Evolutionary conservation across 2,113 vertebrate species (phyloP), one percentile per base, ranked within the genome.

Genomic region (Reinhardtius hippoglossoides): DNA sequence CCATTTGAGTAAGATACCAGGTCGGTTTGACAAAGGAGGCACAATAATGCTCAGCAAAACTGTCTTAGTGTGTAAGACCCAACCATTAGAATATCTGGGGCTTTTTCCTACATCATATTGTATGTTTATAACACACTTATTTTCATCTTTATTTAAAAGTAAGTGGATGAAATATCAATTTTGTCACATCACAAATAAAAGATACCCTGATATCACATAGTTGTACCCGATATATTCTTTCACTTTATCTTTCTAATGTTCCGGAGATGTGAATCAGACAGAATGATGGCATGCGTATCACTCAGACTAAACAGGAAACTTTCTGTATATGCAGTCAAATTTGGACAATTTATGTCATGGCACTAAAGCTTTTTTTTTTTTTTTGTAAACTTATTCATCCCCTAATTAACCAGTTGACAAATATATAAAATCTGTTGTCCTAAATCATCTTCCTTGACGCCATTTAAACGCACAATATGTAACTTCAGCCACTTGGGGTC

Each of bases 51-150:
- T 31, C 3, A 2, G 9, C 16, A 37, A 61, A 76, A 61, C 37
- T 57, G 9, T 35, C 44, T 62, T 7, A 16, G 50, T 57, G 26
- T 68, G 71, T 37, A 50, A 26, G 44, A 76, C 16, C 9, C n/a
- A 55, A 42, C 23, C 80, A 67, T 66, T 68, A 80, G 26, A 82
- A 59, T 71, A 76, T 66, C 13, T 85, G 61, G 42, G 62, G 5
- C 59, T 35, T 24, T 56, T 24, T 13, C 55, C 35, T 50, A 21
- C 54, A 62, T 21, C 15, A 1, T 37, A 5, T 2, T 31, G 31
- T 31, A 1, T 31, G 31, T 31, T 31, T 5, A 31, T 31, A 31
- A 31, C 31, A 31, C 6, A 6, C 1, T 50, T 50, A 20, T 20
- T 7, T 20, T 50, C 48, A 50, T 20, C 4, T 6, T 20, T 50